Evolutionary conservation across 2,797 vertebrate species (phyloP), one percentile per base, ranked within the genome.

Genomic region (Diplodus puntazzo): DNA sequence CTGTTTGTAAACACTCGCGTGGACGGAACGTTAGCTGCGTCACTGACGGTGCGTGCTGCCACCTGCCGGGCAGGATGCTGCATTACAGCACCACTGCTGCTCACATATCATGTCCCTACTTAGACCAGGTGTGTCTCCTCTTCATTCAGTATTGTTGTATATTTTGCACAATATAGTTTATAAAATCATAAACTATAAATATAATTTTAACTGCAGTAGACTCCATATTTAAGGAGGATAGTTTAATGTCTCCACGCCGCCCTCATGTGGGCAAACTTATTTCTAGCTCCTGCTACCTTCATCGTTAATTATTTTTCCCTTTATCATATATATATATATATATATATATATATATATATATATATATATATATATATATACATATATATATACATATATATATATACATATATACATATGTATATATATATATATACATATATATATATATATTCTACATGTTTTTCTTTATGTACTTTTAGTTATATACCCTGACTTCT

Each of bases 1-100:
- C 13, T 13, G 59, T 3, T 62, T 25, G 43, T 39, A 60, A 52
- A 66, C 60, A 39, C 39, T 49, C 4, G 45, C 39, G 7, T 39
- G 39, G 39, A 39, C 8, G 45, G 16, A 2, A 23, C 30, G 10
- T 17, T 4, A 14, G 39, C 20, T 18, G 3, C 46, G 1, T 30
- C 11, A 11, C 17, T 14, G 11, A 6, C 6, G 0, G 4, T 3
- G n/a, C 30, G 59, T 72, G 25, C 64, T 79, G 86, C 88, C 88
- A 20, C 88, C 86, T 85, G 4, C 3, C 2, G 86, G 87, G 0
- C 30, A 1, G 81, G 80, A 42, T 30, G 64, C 23, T 23, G 0
- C 20, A 11, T 10, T 5, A 48, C 46, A 48, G 16, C 16, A 17
- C 46, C 17, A 18, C 20, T 50, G 49, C 20, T n/a, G 3, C 49